Percentiles rank a stretch among this genome's conserved stretches.
Conservation (phyloP, 2,797 vertebrate genomes). For the Falco biarmicus region DNA sequence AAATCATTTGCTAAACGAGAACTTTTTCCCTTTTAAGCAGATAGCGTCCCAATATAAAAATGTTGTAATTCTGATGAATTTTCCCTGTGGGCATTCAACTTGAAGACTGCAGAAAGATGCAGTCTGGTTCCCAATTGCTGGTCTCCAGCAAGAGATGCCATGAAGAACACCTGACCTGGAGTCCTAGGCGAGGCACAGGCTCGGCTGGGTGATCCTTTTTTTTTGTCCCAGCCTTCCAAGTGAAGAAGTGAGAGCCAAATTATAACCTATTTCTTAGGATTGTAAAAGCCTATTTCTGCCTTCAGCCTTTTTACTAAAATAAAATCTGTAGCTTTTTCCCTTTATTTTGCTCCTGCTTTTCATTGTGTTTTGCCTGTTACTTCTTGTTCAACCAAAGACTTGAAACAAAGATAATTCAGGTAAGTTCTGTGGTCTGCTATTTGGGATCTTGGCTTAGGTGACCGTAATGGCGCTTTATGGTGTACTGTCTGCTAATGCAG, state of each 20-base stretch:
- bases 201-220: not conserved
- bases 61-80: not conserved
- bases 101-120: not conserved
- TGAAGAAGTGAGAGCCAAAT: not conserved
- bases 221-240: not conserved
- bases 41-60: rapidly evolving
- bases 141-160: not conserved
- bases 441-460: not conserved
- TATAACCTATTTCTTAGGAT: not conserved
- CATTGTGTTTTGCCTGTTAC: not conserved
- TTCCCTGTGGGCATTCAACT: not conserved
- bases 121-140: not conserved
- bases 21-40: not conserved
- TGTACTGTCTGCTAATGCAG: not conserved
- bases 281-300: not conserved
- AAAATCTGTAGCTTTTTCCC: not conserved
- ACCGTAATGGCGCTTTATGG: not conserved
- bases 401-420: not conserved
- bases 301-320: not conserved
- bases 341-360: not conserved
- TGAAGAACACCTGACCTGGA: not conserved
- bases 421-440: not conserved
- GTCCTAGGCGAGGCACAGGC: not conserved
- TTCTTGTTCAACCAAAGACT: not conserved
- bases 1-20: not conserved